Base-by-base conservation (phyloP, 2,888 invertebrate genomes). In the Caenorhabditis afra region DNA sequence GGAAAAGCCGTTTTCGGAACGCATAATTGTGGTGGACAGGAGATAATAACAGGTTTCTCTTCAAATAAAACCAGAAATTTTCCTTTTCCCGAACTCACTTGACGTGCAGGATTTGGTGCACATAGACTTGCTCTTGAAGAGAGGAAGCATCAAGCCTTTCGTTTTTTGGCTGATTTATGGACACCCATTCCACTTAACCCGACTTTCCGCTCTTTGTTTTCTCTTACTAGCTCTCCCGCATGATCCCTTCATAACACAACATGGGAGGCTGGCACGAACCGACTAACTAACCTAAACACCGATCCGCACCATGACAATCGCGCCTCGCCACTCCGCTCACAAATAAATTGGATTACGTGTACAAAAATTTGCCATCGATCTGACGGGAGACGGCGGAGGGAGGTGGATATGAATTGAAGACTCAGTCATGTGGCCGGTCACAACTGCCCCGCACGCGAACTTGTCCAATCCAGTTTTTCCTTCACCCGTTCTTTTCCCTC, bases 381-480 rank as follows among this genome's bases (percentile, higher is more conserved):
- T 71, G 29, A n/a, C n/a, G n/a, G n/a, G n/a, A n/a, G n/a, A n/a
- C n/a, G n/a, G n/a, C n/a, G n/a, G n/a, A n/a, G n/a, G 29, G 29
- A 29, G 61, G n/a, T n/a, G 73, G 45, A 58, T 58, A 58, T 45
- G 58, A 73, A 64, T 58, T 73, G 62, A 73, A 64, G 64, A 64
- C 64, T 52, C 57, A 57, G 73, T 73, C 58, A 73, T 73, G 62
- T 65, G 73, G 64, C 73, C 58, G 55, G 59, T 50, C 58, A 55
- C 65, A 47, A 65, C 65, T 47, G 67, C 53, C 53, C 12, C 29
- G 59, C 41, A n/a, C 16, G 57, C 50, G 39, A 73, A 73, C 73
- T 73, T 73, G 73, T 45, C 73, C 58, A 73, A 73, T 73, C 73
- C 73, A 73, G 73, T 73, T 73, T 73, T 71, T 73, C n/a, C 29